Conservation (phyloP, 2,797 vertebrate species). For the Megaceryle alcyon region DNA sequence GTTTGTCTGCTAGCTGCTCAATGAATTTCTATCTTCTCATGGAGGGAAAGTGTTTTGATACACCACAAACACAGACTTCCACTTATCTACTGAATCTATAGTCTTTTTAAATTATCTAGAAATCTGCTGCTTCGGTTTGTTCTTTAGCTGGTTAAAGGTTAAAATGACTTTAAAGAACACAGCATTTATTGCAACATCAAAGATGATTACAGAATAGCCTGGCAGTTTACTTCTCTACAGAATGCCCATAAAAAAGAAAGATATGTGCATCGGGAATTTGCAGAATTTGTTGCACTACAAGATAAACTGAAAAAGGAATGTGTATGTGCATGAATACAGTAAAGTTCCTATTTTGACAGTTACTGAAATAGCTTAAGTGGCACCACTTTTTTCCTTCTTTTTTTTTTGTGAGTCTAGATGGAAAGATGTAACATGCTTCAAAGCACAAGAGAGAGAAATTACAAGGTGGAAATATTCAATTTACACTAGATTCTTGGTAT, state of each 20-base stretch:
- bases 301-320: conserved; percentile 71
- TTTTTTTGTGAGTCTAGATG: not conserved
- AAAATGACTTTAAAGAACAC: conserved; percentile 57
- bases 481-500: not conserved
- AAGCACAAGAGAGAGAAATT: conserved; percentile 10
- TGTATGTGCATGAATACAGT: not conserved
- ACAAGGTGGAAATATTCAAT: not conserved
- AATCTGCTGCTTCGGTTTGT: conserved; percentile 49
- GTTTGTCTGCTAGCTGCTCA: not conserved
- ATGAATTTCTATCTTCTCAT: not conserved
- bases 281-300: conserved; percentile 48
- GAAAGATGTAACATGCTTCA: not conserved
- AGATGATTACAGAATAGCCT: conserved; percentile 62
- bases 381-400: not conserved
- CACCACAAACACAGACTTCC: conserved; percentile 26
- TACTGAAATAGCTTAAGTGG: not conserved
- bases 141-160: conserved; percentile 63
- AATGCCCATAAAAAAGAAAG: conserved; percentile 74
- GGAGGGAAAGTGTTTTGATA: not conserved
- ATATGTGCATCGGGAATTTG: conserved; percentile 50
- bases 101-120: conserved; percentile 30
- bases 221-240: conserved; percentile 48
- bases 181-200: conserved; percentile 65
- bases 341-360: conserved; percentile 17
- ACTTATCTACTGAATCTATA: conserved; percentile 43